Evolutionary conservation across 1,140 invertebrate species (phyloP), one percentile per base, ranked within the genome.

Genomic region (Eufriesea mexicana): DNA sequence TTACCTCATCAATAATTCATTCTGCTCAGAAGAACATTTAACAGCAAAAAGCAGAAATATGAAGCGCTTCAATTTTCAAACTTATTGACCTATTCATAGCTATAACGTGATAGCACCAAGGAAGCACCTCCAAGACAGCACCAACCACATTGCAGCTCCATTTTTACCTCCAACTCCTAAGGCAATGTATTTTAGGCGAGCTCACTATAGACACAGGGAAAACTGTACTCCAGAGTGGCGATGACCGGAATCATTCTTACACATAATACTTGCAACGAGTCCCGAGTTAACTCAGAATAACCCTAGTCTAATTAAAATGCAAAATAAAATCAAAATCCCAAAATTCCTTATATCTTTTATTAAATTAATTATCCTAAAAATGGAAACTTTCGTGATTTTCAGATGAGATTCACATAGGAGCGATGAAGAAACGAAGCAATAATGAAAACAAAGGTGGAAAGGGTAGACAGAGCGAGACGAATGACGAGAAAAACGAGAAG

Each of bases 351-450:
- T n/a, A n/a, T n/a, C n/a, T n/a, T n/a, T n/a, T n/a, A n/a, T n/a
- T n/a, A 49, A 49, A 9, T 49, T 49, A 49, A 49, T 49, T 10
- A 23, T 23, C 16, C 25, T 20, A 18, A 18, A 25, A 61, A 20
- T 18, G 28, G 16, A 4, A 10, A 10, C 12, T 42, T 66, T 66
- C 4, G 10, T 49, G 9, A 61, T 42, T 87, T 88, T 45, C 70
- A 88, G 86, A 87, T 88, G 83, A 82, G 51, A 64, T 42, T 2
- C 28, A 57, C 16, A 42, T 75, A 72, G 23, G 23, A 73, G 55
- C 55, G 14, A 89, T 89, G 87, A 91, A 85, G 85, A 90, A 87
- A 59, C 86, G 84, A 14, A 66, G 70, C 5, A 82, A 54, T 20
- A 62, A 87, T 20, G 84, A 81, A 16, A 80, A 67, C 42, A 89